Conservation (phyloP, 2,113 vertebrate species). For the Solea senegalensis region DNA sequence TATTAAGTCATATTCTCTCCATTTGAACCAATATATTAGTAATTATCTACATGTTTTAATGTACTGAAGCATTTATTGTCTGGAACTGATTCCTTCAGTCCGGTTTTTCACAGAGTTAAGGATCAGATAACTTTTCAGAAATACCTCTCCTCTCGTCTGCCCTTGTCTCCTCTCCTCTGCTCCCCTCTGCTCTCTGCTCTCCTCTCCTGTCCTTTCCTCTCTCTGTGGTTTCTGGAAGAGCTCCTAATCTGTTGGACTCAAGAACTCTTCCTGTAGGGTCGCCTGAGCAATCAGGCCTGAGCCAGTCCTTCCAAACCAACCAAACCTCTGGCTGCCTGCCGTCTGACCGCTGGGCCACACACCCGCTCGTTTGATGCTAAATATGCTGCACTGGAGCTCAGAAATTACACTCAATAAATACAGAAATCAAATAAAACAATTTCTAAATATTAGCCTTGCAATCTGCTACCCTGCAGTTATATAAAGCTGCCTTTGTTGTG, state of each 20-base stretch:
- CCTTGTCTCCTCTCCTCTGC: too few relatives aligned
- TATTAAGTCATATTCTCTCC: too few relatives aligned
- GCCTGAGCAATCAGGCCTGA: conserved; percentile 42
- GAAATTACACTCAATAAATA: conserved; percentile 77
- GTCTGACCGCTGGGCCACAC: conserved; percentile 66
- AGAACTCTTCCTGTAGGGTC: conserved; percentile 54
- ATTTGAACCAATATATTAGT: too few relatives aligned
- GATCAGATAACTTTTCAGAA: too few relatives aligned
- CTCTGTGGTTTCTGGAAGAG: conserved; percentile 47
- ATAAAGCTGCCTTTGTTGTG: conserved; percentile 72
- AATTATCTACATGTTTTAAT: not conserved
- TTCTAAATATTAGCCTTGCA: conserved; percentile 80
- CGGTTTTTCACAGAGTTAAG: too few relatives aligned
- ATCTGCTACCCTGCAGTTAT: conserved; percentile 62
- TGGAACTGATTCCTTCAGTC: too few relatives aligned
- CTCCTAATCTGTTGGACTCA: conserved; percentile 46
- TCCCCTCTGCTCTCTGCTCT: not conserved
- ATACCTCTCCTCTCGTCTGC: not conserved
- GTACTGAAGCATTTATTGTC: not conserved
- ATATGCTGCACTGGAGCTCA: conserved; percentile 62
- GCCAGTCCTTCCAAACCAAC: conserved; percentile 50
- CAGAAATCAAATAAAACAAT: conserved; percentile 80
- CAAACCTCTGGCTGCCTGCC: conserved; percentile 72
- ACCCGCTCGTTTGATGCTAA: conserved; percentile 72
- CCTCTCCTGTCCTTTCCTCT: conserved; percentile 14